Evolutionary conservation across 2,888 invertebrate genomes (phyloP), one percentile per base, ranked within the genome.

Genomic region (Acleris sparsana): DNA sequence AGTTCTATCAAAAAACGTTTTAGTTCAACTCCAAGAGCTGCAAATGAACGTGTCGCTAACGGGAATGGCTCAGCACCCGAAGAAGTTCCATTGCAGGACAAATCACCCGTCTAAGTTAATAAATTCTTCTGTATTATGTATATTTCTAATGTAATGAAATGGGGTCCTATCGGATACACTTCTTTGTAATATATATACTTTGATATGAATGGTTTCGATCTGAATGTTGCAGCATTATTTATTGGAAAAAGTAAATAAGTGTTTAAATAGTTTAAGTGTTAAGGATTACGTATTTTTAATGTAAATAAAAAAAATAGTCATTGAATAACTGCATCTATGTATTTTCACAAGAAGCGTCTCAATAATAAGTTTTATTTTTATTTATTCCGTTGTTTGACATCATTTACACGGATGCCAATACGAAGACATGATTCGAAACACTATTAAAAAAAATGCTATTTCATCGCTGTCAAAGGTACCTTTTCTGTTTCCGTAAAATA

Each of bases 81-180:
- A 75, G 90, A 91, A 80, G 86, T 90, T 44, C 92, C 92, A 13
- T 73, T 92, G 48, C 89, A 92, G 73, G 89, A 89, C 67, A 92
- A 91, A 75, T 87, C 83, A 48, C 90, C 91, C 61, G 90, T 87
- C 70, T 89, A 87, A 81, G 66, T 18, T 33, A 62, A 46, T 61
- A 51, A 53, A 44, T 56, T 70, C 62, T 69, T 72, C 68, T 73
- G 67, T 73, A 62, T 51, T 53, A 20, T 44, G 68, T 39, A 3
- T 39, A 39, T 39, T 9, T 39, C 11, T 39, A 13, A 39, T 13
- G 4, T 39, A 39, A 39, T 39, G 39, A 39, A 13, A 39, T 13
- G 13, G 39, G 39, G 13, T 13, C 39, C 39, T 39, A 39, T 13
- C 39, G 39, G 39, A 39, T 39, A 39, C 4, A 39, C 39, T 39